Conservation (phyloP, 2,113 vertebrate genomes). For the Pitta sordida region DNA sequence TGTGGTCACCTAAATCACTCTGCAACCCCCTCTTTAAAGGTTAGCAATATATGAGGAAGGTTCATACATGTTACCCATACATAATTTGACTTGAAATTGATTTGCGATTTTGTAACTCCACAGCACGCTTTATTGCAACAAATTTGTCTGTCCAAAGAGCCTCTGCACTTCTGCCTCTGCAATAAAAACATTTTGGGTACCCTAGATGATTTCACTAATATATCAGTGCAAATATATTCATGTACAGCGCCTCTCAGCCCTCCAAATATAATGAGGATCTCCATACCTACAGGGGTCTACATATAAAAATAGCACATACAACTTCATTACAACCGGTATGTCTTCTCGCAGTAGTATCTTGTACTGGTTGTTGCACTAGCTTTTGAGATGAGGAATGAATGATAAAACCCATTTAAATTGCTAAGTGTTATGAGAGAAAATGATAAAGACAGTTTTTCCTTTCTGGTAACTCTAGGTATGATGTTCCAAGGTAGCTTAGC, state of each 20-base stretch:
- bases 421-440: neutral
- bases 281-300: neutral
- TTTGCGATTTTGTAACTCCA: neutral
- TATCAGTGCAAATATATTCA: neutral
- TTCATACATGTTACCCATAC: neutral
- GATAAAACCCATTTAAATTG: neutral
- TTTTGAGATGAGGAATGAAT: neutral
- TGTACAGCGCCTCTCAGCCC: neutral
- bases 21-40: neutral
- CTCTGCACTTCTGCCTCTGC: neutral
- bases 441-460: neutral
- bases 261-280: neutral
- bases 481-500: neutral
- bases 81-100: neutral
- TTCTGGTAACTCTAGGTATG: neutral
- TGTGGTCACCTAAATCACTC: neutral
- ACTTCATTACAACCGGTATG: neutral
- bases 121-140: neutral
- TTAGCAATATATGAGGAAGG: neutral
- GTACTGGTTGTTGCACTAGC: neutral
- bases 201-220: neutral
- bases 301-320: neutral
- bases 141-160: neutral
- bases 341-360: neutral
- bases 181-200: neutral